These are phyloP conservation scores for Poeciliopsis retropinna DNA, from an alignment of 2,113 vertebrate genomes.

Conservation along the genomic window DNA sequence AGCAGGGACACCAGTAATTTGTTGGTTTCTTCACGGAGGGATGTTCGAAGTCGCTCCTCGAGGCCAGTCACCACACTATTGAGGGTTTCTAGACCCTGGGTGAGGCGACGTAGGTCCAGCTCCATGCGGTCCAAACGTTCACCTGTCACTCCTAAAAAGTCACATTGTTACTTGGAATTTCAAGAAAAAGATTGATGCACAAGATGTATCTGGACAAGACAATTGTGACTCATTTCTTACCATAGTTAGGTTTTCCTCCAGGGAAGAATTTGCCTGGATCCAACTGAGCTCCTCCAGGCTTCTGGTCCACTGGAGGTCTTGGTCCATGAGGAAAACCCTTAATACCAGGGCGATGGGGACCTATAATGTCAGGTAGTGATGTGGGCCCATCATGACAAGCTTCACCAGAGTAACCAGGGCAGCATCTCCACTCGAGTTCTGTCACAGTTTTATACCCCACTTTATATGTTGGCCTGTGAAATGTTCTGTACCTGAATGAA, in stretches of 20 bases:
- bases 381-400: slow-evolving; percentile 86
- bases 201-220: not conserved
- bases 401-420: slow-evolving; percentile 90
- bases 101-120: slow-evolving; percentile 87
- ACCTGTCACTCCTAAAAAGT: slow-evolving; percentile 81
- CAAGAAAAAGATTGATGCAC: not conserved
- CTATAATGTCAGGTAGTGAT: slow-evolving; percentile 75
- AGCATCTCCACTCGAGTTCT: slow-evolving; percentile 94
- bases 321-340: slow-evolving; percentile 77
- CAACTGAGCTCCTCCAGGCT: slow-evolving; percentile 65
- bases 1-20: slow-evolving; percentile 86
- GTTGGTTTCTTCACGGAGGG: slow-evolving; percentile 87
- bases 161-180: slow-evolving; percentile 82
- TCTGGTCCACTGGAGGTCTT: slow-evolving; percentile 61
- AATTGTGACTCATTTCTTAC: slow-evolving; percentile 65
- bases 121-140: slow-evolving; percentile 92
- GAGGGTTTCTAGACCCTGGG: slow-evolving; percentile 86
- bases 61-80: slow-evolving; percentile 84
- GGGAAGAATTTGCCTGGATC: slow-evolving; percentile 80
- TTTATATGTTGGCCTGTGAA: slow-evolving; percentile 93
- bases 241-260: slow-evolving; percentile 79
- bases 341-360: slow-evolving; percentile 79
- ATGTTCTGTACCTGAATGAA: slow-evolving; percentile 88
- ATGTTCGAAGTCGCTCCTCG: slow-evolving; percentile 86
- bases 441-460: slow-evolving; percentile 92